Percentiles rank a stretch among this genome's conserved stretches.
These are phyloP conservation scores for Polietes domitor DNA, from an alignment of 2,888 invertebrate species.

Conservation along the genomic window DNA sequence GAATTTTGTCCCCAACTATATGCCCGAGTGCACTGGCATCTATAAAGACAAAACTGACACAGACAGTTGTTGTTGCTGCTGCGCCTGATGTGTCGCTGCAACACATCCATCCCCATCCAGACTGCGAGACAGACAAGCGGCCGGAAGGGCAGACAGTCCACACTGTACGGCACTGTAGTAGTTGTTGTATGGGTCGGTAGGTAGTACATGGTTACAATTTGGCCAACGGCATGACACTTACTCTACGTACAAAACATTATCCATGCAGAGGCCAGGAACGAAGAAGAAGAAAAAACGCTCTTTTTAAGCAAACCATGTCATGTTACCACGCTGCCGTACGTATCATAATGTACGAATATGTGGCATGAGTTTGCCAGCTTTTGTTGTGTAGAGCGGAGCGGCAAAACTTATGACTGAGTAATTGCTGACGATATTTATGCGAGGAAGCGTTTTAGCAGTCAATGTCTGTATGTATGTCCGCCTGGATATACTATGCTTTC, in stretches of 20 bases:
- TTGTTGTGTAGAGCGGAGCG: conserved; percentile 66
- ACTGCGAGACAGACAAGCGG: conserved; percentile 34
- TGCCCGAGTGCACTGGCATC: neutral
- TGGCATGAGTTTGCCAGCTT: conserved; percentile 41
- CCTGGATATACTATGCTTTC: neutral
- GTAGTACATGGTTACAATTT: conserved; percentile 70
- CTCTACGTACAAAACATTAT: conserved; percentile 44
- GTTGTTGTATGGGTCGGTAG: conserved; percentile 17
- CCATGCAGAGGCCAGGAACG: conserved; percentile 42
- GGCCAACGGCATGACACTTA: conserved; percentile 66
- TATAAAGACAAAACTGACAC: conserved; percentile 19
- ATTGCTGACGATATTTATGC: conserved; percentile 80
- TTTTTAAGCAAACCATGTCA: conserved; percentile 54
- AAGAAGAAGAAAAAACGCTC: neutral
- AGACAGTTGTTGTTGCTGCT: conserved; percentile 24
- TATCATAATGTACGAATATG: conserved; percentile 29
- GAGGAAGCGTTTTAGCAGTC: conserved; percentile 78
- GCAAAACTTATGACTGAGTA: conserved; percentile 79
- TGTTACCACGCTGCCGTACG: conserved; percentile 55
- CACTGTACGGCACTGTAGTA: neutral
- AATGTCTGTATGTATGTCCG: conserved; percentile 58
- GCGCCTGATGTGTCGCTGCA: neutral
- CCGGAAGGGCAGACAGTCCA: conserved; percentile 34
- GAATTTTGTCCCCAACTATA: neutral
- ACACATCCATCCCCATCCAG: conserved; percentile 22